Percentiles rank a stretch among this genome's conserved stretches.
These are phyloP conservation scores for Napeogenes inachia DNA, from an alignment of 2,888 invertebrate genomes.

Conservation along the genomic window DNA sequence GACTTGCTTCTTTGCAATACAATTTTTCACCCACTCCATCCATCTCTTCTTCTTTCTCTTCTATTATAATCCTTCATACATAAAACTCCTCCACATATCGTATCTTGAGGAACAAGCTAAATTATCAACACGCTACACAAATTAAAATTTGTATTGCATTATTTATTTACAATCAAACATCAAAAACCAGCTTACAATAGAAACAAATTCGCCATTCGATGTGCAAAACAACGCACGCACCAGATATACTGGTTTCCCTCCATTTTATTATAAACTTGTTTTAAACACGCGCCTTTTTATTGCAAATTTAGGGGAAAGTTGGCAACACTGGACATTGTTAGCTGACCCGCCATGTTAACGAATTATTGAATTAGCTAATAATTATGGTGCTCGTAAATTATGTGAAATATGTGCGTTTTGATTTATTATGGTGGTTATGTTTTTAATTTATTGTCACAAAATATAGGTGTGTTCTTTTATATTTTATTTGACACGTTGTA, in stretches of 20 bases:
- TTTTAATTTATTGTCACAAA: background rate
- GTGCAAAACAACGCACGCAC: conserved; percentile 50
- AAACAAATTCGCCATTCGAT: conserved; percentile 55
- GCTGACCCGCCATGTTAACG: conserved; percentile 65
- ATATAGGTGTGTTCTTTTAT: no score
- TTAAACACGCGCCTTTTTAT: conserved; percentile 1
- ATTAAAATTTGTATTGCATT: conserved; percentile 14
- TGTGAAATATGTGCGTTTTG: conserved; percentile 24
- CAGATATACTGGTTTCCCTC: conserved; percentile 40
- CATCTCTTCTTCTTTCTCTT: no score
- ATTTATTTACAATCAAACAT: conserved; percentile 49
- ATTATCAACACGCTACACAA: background rate
- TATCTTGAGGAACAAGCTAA: no score
- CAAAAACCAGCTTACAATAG: conserved; percentile 54
- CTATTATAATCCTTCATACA: no score
- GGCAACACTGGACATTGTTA: conserved; percentile 58
- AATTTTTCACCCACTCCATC: no score
- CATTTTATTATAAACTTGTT: conserved; percentile 8
- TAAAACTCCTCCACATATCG: no score
- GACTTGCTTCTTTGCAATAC: no score
- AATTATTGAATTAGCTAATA: conserved; percentile 69
- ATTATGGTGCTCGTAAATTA: conserved; percentile 55
- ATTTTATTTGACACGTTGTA: no score
- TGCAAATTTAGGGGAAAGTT: conserved; percentile 25
- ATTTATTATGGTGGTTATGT: conserved; percentile 26